phyloP scores from a whole-genome alignment of 2,113 vertebrate species.

The Empidonax traillii region DNA sequence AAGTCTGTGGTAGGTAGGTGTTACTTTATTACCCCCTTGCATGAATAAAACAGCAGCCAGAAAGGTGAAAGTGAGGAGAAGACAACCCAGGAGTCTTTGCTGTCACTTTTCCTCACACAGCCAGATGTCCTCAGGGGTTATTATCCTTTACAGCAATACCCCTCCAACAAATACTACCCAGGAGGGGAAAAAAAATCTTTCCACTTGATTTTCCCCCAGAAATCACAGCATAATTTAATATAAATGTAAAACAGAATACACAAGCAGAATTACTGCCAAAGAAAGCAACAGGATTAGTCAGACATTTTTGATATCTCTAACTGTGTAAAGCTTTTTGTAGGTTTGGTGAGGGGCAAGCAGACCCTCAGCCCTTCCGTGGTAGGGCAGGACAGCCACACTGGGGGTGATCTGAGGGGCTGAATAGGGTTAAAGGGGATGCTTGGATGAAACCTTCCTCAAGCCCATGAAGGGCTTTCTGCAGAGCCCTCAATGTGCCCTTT shows the following conservation, averaged over 20 bases:
- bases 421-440: neutral
- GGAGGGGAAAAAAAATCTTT: neutral
- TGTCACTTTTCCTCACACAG: neutral
- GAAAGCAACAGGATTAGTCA: neutral
- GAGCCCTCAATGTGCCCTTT: neutral
- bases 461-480: neutral
- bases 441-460: neutral
- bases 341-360: neutral
- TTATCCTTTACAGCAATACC: neutral
- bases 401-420: neutral
- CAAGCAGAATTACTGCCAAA: neutral
- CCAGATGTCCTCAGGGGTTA: neutral
- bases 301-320: neutral
- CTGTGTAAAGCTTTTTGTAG: neutral
- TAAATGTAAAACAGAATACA: neutral
- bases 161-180: neutral
- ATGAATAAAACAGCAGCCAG: neutral
- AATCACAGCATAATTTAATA: neutral
- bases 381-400: neutral
- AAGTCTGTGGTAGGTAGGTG: neutral
- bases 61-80: neutral
- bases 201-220: neutral
- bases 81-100: neutral
- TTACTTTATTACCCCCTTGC: neutral
- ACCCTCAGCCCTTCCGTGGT: rapidly evolving